Evolutionary conservation across 2,113 vertebrate species (phyloP), one percentile per base, ranked within the genome.

Genomic region (Leucopsar rothschildi): DNA sequence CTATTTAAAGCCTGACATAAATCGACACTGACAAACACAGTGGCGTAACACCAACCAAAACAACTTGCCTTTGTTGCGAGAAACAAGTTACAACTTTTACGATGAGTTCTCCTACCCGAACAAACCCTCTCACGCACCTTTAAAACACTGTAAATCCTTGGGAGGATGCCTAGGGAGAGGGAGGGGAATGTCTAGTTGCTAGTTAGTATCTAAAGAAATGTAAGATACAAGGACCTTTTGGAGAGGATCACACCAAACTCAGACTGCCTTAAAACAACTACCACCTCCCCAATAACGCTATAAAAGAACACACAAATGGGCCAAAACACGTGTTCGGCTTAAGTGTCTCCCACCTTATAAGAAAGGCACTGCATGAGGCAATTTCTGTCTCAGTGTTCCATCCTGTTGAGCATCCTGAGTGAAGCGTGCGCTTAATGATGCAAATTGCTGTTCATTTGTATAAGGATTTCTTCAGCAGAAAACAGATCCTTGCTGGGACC

Each of bases 1-100:
- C 81, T 92, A 89, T 72, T 96, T 93, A 92, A 91, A 79, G 61
- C 57, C 29, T 69, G 69, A 72, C 66, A 63, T 71, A 93, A 93
- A 93, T 2, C 70, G 88, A 59, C 82, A 25, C 49, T 68, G 83
- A 60, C 92, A 90, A 77, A 92, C 52, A 40, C 56, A 37, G 44
- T 81, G 83, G 35, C 5, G 18, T 56, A 96, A 94, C 63, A 68
- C 28, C 73, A 75, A 69, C 12, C 77, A 79, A 95, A 94, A 86
- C 44, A 71, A 64, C 17, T 71, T n/a, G 73, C 61, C 64, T 81
- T 89, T 76, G 53, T 72, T 86, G 56, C 0, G 0, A 95, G 61
- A 84, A 92, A 70, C 56, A 72, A 89, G 73, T 84, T 56, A 35
- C 59, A 60, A 73, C 64, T 56, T 83, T 89, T 60, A 89, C 12